phyloP scores from a whole-genome alignment of 1,140 invertebrate genomes.

The Pteromalus puparum region DNA sequence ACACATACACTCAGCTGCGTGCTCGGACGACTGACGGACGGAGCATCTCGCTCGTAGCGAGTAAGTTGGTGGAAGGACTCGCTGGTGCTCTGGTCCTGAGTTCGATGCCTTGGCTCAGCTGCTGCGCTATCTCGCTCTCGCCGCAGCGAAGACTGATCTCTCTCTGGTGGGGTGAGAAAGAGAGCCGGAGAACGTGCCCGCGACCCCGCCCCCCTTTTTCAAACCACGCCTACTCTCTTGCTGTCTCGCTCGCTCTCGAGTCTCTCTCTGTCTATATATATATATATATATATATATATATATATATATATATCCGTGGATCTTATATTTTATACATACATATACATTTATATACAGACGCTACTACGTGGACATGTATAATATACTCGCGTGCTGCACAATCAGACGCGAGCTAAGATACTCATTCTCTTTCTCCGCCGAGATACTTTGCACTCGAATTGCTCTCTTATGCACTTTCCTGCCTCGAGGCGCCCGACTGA shows the following conservation, averaged over 20 bases:
- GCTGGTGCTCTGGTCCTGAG: constrained; percentile 62
- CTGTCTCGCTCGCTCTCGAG: constrained; percentile 3
- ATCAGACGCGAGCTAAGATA: constrained; percentile 26
- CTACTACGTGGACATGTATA: neutral
- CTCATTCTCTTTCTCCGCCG: constrained; percentile 10
- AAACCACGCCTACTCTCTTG: constrained; percentile 69
- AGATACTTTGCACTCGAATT: constrained; percentile 21
- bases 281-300: neutral
- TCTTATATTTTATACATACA: neutral
- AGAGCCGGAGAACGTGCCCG: constrained; percentile 59
- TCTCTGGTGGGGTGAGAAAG: constrained; percentile 47
- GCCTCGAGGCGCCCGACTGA: constrained; percentile 32
- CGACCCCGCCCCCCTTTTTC: constrained; percentile 70
- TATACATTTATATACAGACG: neutral
- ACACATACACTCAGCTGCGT: constrained; percentile 21
- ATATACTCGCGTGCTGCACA: constrained; percentile 8
- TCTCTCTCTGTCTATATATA: neutral
- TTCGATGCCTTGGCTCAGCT: constrained; percentile 64
- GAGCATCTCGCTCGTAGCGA: constrained; percentile 31
- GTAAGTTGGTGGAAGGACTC: constrained; percentile 59
- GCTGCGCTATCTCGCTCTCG: constrained; percentile 43
- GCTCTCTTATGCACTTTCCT: constrained; percentile 20
- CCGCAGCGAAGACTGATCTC: neutral
- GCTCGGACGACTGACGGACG: neutral
- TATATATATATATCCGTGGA: neutral